Conservation (phyloP, 2,797 vertebrate species). For the Hippoglossus hippoglossus region DNA sequence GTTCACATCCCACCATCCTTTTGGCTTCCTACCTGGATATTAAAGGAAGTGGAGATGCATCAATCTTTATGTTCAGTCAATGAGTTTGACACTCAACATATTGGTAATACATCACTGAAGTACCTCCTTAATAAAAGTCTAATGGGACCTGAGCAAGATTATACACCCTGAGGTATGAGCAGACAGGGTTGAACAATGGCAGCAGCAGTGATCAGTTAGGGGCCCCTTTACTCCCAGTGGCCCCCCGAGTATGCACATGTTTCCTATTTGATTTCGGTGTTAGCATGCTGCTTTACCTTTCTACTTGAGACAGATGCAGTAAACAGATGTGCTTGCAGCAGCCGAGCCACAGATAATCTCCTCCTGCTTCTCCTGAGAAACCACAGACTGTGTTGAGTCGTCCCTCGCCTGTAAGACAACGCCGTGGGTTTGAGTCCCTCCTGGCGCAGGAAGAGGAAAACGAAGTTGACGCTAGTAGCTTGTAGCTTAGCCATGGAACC, state of each 20-base stretch:
- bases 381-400: not conserved
- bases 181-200: no score
- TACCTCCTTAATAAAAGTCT: no score
- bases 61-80: no score
- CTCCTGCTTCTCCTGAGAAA: fast-evolving
- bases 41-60: no score
- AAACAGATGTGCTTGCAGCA: not conserved
- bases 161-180: no score
- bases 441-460: not conserved
- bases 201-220: not conserved
- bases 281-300: not conserved
- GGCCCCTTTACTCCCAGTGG: not conserved
- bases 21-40: no score
- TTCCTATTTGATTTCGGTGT: not conserved
- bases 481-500: constrained; percentile 61
- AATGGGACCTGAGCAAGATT: no score
- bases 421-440: constrained; percentile 24
- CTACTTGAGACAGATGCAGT: not conserved
- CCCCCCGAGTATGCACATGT: not conserved
- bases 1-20: no score
- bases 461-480: constrained; percentile 60
- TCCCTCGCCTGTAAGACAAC: constrained; percentile 60
- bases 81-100: no score
- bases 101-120: no score
- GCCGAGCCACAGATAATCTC: not conserved